A percentile compares a stretch with the other conserved stretches of the same genome.
These are phyloP conservation scores for Junco hyemalis DNA, from an alignment of 2,113 vertebrate genomes.

Conservation along the genomic window DNA sequence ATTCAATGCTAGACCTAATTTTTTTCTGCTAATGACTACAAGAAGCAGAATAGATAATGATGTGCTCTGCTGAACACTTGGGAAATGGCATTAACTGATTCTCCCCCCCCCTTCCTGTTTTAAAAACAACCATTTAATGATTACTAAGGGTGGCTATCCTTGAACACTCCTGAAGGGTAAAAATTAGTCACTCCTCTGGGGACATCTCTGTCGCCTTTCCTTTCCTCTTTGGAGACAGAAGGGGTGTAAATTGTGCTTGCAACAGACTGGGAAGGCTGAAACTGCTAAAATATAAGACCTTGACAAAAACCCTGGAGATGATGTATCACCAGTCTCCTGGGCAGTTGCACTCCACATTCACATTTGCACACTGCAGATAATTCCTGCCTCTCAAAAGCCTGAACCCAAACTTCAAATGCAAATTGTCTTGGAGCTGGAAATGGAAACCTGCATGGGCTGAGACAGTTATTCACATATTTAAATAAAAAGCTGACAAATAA, in stretches of 20 bases:
- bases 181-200: slow-evolving; percentile 49
- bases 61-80: slow-evolving; percentile 16
- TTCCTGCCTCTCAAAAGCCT: neutral
- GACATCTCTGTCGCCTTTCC: slow-evolving; percentile 29
- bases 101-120: neutral
- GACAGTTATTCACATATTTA: neutral
- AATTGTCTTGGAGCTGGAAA: neutral
- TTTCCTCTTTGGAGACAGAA: slow-evolving; percentile 42
- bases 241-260: slow-evolving; percentile 52
- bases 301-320: slow-evolving; percentile 44
- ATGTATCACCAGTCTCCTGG: slow-evolving; percentile 37
- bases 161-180: slow-evolving; percentile 56
- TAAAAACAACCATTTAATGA: slow-evolving; percentile 33
- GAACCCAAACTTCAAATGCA: slow-evolving; percentile 11
- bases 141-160: slow-evolving; percentile 28
- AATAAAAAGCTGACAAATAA: neutral
- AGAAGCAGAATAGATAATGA: slow-evolving; percentile 55
- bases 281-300: slow-evolving; percentile 53
- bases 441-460: neutral
- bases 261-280: slow-evolving; percentile 41
- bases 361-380: slow-evolving; percentile 24
- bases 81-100: slow-evolving; percentile 52
- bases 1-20: slow-evolving; percentile 55
- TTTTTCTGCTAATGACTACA: slow-evolving; percentile 50
- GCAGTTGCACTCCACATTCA: neutral